Base-by-base conservation (phyloP, 2,797 vertebrate genomes). In the Myotis daubentonii region DNA sequence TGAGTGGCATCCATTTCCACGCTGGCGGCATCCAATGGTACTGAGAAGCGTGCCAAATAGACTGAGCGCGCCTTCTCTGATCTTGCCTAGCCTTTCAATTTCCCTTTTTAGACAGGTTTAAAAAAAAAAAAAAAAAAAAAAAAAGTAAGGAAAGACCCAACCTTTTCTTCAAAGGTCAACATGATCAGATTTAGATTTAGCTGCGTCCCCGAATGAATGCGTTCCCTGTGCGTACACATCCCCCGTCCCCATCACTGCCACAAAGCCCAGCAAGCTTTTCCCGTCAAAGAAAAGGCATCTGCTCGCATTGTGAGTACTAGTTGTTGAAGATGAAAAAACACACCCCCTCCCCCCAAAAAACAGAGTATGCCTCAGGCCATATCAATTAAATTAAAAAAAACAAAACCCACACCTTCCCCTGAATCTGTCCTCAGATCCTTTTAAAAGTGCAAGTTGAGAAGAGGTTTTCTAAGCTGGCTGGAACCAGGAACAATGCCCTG, bases 381-480 rank as follows among this genome's bases (percentile, higher is more conserved):
- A 84, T 88, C 53, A 51, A 68, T 84, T 88, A 94, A 33, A 11
- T 38, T 66, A 94, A 83, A 96, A 85, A 93, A 90, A 15, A 28
- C 1, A 88, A 16, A 17, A 92, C 11, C 57, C 25, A 22, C 17
- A 72, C 36, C 74, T 94, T 93, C 38, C 57, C 72, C 33, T 41
- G 36, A 66, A 80, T 92, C 87, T 70, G 8, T 84, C 72, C 85
- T 96, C 87, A 90, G 89, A 93, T 96, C 88, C 76, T 94, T 92
- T 81, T 49, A n/a, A 92, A 89, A 71, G 6, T 55, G 68, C 96
- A 97, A 97, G 97, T 96, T 95, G 93, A 96, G 96, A 96, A 96
- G 8, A 80, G 94, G 87, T 80, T 97, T 8, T 97, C 92, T 93
- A 93, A 93, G 94, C 60, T 2, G 15, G 72, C 81, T 96, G 88